phyloP scores from a whole-genome alignment of 2,113 vertebrate species.

The Takifugu flavidus region DNA sequence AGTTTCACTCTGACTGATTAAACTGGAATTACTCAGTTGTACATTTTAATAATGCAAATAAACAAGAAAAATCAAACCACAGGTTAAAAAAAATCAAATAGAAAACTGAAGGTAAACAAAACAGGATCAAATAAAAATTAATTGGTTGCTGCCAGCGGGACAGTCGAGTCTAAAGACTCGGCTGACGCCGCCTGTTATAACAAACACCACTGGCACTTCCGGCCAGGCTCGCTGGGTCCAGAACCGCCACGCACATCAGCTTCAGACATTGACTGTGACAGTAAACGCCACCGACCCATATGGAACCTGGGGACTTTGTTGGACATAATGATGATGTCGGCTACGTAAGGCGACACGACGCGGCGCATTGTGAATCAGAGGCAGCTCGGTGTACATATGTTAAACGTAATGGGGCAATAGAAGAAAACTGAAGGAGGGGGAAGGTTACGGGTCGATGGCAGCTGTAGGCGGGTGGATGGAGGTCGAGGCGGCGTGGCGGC shows the following conservation, averaged over 20 bases:
- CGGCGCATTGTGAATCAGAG: constrained; percentile 37
- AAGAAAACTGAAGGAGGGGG: constrained; percentile 18
- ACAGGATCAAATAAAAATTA: constrained; percentile 7
- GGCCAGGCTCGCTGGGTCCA: constrained; percentile 29
- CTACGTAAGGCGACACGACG: constrained; percentile 46
- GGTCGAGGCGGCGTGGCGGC: not conserved
- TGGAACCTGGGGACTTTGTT: constrained; percentile 20
- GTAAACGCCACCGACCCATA: constrained; percentile 25
- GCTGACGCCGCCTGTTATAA: constrained; percentile 49
- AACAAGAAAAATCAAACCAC: constrained; percentile 12
- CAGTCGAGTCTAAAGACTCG: constrained; percentile 20
- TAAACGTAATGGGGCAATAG: constrained; percentile 38
- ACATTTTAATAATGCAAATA: constrained; percentile 55
- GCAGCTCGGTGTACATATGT: constrained; percentile 63
- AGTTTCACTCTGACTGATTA: constrained; percentile 54
- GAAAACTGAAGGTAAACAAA: constrained; percentile 43
- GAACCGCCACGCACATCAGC: constrained; percentile 26
- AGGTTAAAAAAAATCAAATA: constrained; percentile 36
- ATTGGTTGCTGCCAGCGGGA: constrained; percentile 20
- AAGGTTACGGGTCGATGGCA: constrained; percentile 1
- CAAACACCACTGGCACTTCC: constrained; percentile 59
- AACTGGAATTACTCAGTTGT: constrained; percentile 68
- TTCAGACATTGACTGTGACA: constrained; percentile 22
- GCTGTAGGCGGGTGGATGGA: constrained; percentile 6
- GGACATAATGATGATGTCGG: constrained; percentile 41